Evolutionary conservation across 2,888 invertebrate genomes (phyloP).

Genomic region (Pterostichus niger): DNA sequence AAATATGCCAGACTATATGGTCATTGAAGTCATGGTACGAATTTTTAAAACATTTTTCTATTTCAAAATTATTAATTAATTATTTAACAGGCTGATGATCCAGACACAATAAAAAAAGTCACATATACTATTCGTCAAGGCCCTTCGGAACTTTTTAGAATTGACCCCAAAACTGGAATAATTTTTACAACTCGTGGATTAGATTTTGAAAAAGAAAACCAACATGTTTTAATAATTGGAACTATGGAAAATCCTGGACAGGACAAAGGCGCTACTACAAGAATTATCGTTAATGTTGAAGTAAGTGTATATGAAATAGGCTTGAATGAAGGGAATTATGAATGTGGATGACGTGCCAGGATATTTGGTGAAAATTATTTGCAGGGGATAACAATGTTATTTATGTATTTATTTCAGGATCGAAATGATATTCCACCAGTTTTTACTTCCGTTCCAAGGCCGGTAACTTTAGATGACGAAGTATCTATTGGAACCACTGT

Average conservation of each 20-base stretch:
- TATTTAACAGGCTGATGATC: constrained; percentile 86
- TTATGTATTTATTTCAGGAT: constrained; percentile 79
- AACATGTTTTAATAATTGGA: constrained; percentile 88
- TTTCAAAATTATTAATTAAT: neutral
- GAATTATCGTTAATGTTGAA: constrained; percentile 86
- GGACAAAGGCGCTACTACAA: constrained; percentile 85
- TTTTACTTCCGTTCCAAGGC: constrained; percentile 90
- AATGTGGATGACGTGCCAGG: no score
- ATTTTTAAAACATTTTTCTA: neutral
- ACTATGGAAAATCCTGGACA: constrained; percentile 90
- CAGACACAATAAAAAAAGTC: constrained; percentile 88
- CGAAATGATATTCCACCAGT: constrained; percentile 93
- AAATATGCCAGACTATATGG: constrained; percentile 88
- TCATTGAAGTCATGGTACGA: constrained; percentile 86
- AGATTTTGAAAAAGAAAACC: constrained; percentile 87
- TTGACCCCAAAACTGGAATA: constrained; percentile 89
- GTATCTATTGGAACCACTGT: constrained; percentile 90
- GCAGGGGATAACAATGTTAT: neutral
- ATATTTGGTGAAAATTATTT: no score
- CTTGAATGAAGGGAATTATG: no score
- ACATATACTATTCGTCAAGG: constrained; percentile 92
- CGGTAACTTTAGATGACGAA: constrained; percentile 91
- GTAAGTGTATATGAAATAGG: constrained; percentile 73
- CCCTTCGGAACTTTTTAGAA: constrained; percentile 88
- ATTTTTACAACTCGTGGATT: constrained; percentile 87